A percentile compares a stretch with the other conserved stretches of the same genome.
Conservation (phyloP, 2,113 vertebrate genomes). For the Xyliphius kryptos region DNA sequence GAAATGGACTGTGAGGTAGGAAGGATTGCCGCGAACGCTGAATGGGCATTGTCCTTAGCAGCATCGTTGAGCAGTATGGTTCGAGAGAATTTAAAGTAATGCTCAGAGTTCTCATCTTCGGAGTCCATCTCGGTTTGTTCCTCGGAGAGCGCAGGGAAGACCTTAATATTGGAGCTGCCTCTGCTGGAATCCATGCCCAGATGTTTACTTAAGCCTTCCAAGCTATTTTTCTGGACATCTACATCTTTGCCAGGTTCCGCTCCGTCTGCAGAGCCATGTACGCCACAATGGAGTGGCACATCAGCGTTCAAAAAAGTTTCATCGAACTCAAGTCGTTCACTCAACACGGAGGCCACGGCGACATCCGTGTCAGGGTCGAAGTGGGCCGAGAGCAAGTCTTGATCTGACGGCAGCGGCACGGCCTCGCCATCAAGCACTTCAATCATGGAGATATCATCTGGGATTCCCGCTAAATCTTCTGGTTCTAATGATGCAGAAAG, state of each 20-base stretch:
- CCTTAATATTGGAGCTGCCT: conserved; percentile 2
- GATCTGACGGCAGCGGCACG: too few species aligned
- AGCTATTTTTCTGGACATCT: conserved; percentile 31
- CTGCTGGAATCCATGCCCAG: not conserved
- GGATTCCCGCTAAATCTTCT: conserved; percentile 56
- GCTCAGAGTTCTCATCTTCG: conserved; percentile 52
- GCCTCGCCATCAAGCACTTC: too few species aligned
- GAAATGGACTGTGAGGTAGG: conserved; percentile 58
- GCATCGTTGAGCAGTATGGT: conserved; percentile 66
- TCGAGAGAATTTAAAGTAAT: conserved; percentile 62
- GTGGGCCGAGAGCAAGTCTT: conserved; percentile 57
- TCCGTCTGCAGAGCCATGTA: conserved; percentile 38
- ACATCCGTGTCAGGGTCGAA: conserved; percentile 66
- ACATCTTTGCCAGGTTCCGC: conserved; percentile 9
- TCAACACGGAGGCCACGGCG: conserved; percentile 72
- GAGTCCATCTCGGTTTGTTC: conserved; percentile 42
- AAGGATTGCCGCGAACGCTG: conserved; percentile 45
- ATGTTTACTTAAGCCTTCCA: conserved; percentile 5
- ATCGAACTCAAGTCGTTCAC: conserved; percentile 75
- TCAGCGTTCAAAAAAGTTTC: conserved; percentile 69
- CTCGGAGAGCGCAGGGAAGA: conserved; percentile 4
- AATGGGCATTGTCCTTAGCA: conserved; percentile 38
- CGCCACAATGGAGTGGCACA: conserved; percentile 56
- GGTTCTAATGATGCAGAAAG: conserved; percentile 59
- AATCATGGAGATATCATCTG: conserved; percentile 14